phyloP scores from a whole-genome alignment of 2,113 vertebrate species.

The Neofelis nebulosa region DNA sequence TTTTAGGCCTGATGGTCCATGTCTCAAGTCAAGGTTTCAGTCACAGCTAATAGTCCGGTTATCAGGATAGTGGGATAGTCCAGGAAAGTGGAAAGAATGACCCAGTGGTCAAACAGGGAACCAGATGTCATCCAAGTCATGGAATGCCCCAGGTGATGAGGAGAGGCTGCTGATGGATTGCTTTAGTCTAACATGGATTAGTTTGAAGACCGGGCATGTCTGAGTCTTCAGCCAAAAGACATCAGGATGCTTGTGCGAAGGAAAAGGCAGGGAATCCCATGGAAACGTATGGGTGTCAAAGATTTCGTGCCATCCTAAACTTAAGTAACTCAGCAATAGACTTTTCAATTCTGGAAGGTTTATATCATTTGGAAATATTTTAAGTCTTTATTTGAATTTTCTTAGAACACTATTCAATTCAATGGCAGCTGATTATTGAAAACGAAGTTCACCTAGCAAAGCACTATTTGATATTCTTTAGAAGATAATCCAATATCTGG shows the following conservation, averaged over 20 bases:
- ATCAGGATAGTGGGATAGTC: not conserved
- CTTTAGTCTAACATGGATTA: not conserved
- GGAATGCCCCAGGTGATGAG: not conserved
- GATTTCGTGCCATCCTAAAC: not conserved
- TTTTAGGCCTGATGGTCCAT: not conserved
- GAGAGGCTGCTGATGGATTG: not conserved
- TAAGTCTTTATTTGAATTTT: slow-evolving; percentile 32
- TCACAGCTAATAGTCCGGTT: not conserved
- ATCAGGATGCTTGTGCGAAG: not conserved
- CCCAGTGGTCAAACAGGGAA: not conserved
- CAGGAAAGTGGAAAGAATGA: not conserved
- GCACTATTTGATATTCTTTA: not conserved
- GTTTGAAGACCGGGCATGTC: not conserved
- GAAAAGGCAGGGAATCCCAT: not conserved
- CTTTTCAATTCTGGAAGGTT: not conserved
- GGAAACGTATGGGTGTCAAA: not conserved
- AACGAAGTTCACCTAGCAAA: slow-evolving; percentile 28
- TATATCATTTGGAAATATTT: not conserved
- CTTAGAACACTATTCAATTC: not conserved
- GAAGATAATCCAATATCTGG: slow-evolving; percentile 38
- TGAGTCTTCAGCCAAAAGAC: not conserved
- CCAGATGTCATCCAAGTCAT: not conserved
- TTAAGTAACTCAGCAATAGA: not conserved
- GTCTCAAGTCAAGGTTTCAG: slow-evolving; percentile 21
- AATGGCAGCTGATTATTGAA: not conserved